A percentile compares a stretch with the other conserved stretches of the same genome.
These are phyloP conservation scores for Brachionus paranguensis DNA, from an alignment of 1,140 invertebrate genomes.

Conservation along the genomic window DNA sequence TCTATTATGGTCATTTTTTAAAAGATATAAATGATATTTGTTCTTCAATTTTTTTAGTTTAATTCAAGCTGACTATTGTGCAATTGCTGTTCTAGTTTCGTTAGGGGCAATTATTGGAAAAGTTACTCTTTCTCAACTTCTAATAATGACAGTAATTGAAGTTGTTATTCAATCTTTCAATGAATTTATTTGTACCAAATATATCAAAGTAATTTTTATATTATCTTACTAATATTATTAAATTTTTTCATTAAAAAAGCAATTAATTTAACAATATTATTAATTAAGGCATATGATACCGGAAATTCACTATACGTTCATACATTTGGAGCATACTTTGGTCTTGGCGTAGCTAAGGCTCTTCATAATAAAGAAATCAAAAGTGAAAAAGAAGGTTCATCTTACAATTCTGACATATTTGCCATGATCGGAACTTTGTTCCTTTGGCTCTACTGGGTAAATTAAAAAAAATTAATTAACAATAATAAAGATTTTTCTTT, in stretches of 20 bases:
- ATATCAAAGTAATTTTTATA: constrained; percentile 63
- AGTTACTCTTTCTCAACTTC: constrained; percentile 73
- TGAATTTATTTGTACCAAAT: constrained; percentile 67
- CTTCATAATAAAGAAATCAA: constrained; percentile 54
- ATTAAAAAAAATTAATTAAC: constrained; percentile 59
- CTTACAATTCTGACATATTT: constrained; percentile 78
- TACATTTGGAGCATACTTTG: constrained; percentile 90
- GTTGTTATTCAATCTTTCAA: constrained; percentile 68
- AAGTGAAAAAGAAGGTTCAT: constrained; percentile 63
- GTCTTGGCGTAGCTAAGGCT: constrained; percentile 71
- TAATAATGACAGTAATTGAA: constrained; percentile 72
- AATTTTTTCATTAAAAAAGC: neutral
- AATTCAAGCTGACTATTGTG: constrained; percentile 75
- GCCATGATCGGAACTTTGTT: constrained; percentile 75
- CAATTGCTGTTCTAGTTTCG: constrained; percentile 80
- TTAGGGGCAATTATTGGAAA: constrained; percentile 83
- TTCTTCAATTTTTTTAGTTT: constrained; percentile 57
- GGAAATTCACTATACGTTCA: constrained; percentile 88
- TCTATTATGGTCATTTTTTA: neutral
- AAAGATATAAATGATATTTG: neutral
- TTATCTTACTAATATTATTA: no score
- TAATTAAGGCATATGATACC: constrained; percentile 59
- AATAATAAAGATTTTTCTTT: constrained; percentile 76
- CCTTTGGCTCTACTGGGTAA: constrained; percentile 30
- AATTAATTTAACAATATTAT: neutral